Evolutionary conservation across 2,113 vertebrate species (phyloP).

Genomic region (Gnathonemus longibarbis): DNA sequence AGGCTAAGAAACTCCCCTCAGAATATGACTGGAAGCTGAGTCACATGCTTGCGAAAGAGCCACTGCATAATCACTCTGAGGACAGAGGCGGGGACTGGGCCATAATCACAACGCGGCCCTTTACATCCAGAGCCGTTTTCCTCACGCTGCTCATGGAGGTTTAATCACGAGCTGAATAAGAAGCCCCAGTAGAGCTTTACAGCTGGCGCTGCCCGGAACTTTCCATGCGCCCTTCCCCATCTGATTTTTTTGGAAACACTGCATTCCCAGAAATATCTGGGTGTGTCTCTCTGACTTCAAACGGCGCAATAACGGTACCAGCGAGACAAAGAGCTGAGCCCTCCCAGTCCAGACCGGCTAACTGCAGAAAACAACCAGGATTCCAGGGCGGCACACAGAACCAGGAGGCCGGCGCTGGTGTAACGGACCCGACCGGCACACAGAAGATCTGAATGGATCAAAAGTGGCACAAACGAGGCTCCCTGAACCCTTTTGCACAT

Average conservation of each 20-base stretch:
- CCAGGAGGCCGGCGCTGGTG: neutral
- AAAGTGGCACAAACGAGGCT: constrained; percentile 7
- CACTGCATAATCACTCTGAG: neutral
- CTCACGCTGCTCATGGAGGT: neutral
- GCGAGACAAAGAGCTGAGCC: neutral
- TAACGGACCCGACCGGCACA: neutral
- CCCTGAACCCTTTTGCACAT: neutral
- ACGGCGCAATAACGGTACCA: neutral
- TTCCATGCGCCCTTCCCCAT: constrained; percentile 30
- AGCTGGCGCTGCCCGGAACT: constrained; percentile 14
- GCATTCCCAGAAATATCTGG: constrained; percentile 25
- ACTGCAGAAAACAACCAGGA: neutral
- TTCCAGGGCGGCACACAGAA: neutral
- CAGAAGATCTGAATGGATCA: neutral
- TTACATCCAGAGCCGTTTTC: neutral
- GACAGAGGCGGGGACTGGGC: neutral
- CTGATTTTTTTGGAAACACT: constrained; percentile 14
- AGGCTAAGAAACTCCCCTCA: neutral
- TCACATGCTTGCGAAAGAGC: neutral
- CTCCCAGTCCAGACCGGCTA: neutral
- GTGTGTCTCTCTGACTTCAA: constrained; percentile 26
- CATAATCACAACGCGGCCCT: neutral
- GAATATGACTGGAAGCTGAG: neutral
- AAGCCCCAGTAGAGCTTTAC: neutral
- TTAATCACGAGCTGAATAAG: neutral